Base-by-base conservation (phyloP, 2,113 vertebrate species). In the Indicator maculatus region DNA sequence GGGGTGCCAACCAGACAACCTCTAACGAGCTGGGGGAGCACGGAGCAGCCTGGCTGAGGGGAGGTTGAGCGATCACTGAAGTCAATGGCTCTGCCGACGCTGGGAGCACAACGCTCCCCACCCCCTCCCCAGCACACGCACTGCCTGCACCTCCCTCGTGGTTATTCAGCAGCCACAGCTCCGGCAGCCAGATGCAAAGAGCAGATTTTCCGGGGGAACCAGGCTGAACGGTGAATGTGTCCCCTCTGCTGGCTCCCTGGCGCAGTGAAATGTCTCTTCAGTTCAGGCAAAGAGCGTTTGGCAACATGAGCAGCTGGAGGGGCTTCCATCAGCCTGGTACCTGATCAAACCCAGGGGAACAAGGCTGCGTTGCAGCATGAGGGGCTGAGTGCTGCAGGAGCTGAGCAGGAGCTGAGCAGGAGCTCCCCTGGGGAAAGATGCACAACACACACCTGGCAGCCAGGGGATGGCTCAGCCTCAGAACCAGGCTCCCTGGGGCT, bases 21-120 rank as follows among this genome's bases (percentile, higher is more conserved):
- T 66, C 86, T 94, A 93, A 93, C 81, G 87, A 78, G 90, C 92
- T 95, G 86, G 47, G 45, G 17, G 79, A 89, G 86, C 92, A 58
- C 87, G 84, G 75, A 90, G 79, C 16, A 81, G 91, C 39, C 5
- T 36, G 79, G 80, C 60, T 65, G 93, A 66, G 83, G 58, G 77
- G 12, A 55, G 71, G 33, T 59, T 56, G 55, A 67, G 88, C 0
- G 3, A 89, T 94, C 76, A 92, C 82, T 90, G 82, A 41, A 59
- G 77, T 75, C n/a, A 77, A 86, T 77, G 85, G 92, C 45, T 82
- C 17, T 47, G 65, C 16, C 9, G 18, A 4, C 6, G 81, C 91
- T 66, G 0, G 1, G 38, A 86, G 77, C 73, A 33, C 71, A 60
- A 7, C 3, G 64, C 64, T 53, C 10, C n/a, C 74, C 41, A 44